These are phyloP conservation scores for Papio anubis DNA, from an alignment of 2,113 vertebrate species.

Conservation along the genomic window DNA sequence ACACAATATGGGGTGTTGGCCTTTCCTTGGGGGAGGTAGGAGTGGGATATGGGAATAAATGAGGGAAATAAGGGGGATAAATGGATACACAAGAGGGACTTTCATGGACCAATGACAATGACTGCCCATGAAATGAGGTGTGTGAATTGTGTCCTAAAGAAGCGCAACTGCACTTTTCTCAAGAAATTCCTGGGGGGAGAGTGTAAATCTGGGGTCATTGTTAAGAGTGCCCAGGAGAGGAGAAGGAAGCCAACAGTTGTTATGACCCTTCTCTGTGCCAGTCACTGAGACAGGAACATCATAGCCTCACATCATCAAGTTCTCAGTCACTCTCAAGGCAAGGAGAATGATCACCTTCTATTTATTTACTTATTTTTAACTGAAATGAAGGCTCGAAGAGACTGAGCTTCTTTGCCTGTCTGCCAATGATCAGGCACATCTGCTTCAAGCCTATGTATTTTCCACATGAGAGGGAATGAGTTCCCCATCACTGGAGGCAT, in stretches of 20 bases:
- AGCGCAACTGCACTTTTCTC: neutral
- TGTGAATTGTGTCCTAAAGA: neutral
- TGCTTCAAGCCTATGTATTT: neutral
- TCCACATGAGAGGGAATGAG: neutral
- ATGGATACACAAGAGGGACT: neutral
- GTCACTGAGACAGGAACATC: neutral
- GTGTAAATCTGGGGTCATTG: neutral
- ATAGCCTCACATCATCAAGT: neutral
- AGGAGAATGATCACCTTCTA: neutral
- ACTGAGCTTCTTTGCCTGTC: neutral
- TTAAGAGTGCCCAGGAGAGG: no score
- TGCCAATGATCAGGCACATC: neutral
- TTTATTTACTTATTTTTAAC: neutral
- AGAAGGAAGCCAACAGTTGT: neutral
- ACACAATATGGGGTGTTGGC: neutral
- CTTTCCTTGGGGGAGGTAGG: neutral
- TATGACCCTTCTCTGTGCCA: neutral
- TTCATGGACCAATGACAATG: neutral
- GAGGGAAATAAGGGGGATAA: neutral
- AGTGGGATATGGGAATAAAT: neutral
- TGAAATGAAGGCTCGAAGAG: neutral
- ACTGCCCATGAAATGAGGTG: neutral
- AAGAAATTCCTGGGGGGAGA: neutral
- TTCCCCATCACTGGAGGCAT: neutral
- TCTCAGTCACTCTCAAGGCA: neutral